Base-by-base conservation (phyloP, 1,140 invertebrate species). In the Cecropterus lyciades region DNA sequence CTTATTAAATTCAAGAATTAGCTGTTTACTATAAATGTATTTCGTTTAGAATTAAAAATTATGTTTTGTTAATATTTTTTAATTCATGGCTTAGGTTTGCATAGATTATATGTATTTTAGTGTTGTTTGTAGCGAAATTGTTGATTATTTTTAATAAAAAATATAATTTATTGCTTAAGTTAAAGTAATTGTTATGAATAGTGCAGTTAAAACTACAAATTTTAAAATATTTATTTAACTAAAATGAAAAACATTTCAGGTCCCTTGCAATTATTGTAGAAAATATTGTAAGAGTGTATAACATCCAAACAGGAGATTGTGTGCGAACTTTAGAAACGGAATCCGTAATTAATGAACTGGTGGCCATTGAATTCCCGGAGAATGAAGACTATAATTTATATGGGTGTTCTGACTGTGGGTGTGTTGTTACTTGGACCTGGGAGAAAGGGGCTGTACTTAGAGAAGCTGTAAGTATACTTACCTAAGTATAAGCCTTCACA, bases 351-450 rank as follows among this genome's bases (percentile, higher is more conserved):
- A 76, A 81, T 46, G 73, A 80, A 40, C 51, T 91, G 15, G 67
- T 89, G 9, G 75, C 72, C 1, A 72, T 89, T 17, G 70, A 86
- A 51, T 92, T 93, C 73, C 85, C 82, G 1, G 72, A 81, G 7
- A 77, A 87, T 75, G 87, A 92, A 55, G 79, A 89, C 37, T 86
- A 89, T 42, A 87, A 91, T 62, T 77, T 93, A 14, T 88, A 85
- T 67, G 86, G 87, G 16, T 93, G 91, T 73, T 87, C 89, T 37
- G 79, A 87, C 16, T 65, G 66, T 9, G 92, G 91, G 5, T 65
- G 69, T 49, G 71, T 93, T 52, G 87, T 82, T 5, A 82, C 77
- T 53, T 93, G 91, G 91, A 92, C 87, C 13, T 93, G 87, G 87
- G 86, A 89, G 45, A 89, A 84, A 69, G 89, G 85, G 24, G 85